Percentiles rank a stretch among this genome's conserved stretches.
Conservation (phyloP, 2,888 invertebrate genomes). For the Kryphioiulus occultus region DNA sequence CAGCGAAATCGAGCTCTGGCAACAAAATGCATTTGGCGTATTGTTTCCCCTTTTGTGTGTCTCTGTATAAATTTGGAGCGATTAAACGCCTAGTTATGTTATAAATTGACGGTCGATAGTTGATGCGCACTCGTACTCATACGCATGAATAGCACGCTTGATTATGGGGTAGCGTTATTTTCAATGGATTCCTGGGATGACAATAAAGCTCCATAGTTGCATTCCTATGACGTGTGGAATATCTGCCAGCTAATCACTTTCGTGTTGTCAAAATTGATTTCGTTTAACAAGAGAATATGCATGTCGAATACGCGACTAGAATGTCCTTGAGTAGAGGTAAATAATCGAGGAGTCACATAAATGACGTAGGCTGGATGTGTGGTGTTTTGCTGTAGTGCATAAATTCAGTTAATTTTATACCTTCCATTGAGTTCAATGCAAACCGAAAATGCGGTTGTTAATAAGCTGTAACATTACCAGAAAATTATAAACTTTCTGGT, state of each 20-base stretch:
- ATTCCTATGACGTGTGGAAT: constrained; percentile 15
- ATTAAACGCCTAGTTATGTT: background rate
- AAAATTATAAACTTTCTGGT: no score
- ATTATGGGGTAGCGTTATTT: background rate
- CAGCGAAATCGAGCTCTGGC: background rate
- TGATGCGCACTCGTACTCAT: background rate
- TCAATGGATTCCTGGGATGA: background rate
- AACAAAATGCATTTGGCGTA: background rate
- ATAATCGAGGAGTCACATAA: no score
- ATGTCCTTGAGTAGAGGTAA: background rate
- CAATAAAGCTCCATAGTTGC: background rate
- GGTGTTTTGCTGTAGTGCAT: no score
- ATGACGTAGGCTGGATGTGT: no score
- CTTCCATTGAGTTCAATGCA: no score
- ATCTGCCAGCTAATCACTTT: background rate
- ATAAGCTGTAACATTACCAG: no score
- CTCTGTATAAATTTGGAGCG: constrained; percentile 20
- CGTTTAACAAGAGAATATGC: background rate
- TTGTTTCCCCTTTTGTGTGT: background rate
- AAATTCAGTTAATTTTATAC: no score
- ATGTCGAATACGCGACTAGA: background rate
- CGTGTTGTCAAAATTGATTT: background rate
- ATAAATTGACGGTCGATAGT: constrained; percentile 32
- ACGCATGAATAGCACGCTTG: background rate
- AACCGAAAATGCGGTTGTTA: no score